phyloP scores from a whole-genome alignment of 2,888 invertebrate genomes.

The Galerucella nymphaeae region DNA sequence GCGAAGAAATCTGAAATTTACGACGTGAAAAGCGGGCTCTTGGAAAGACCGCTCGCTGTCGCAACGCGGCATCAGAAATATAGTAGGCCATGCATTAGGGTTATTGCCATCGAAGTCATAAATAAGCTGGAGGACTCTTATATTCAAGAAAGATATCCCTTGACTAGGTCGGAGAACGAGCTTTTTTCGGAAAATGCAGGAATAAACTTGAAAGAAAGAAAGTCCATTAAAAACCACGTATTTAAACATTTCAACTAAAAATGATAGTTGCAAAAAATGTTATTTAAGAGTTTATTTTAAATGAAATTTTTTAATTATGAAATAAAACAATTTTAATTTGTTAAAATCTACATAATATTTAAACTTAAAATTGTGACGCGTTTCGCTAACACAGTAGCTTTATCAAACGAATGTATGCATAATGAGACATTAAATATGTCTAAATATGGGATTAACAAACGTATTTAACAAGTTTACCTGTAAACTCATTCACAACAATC shows the following conservation, averaged over 20 bases:
- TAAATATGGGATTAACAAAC: no score
- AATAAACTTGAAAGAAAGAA: conserved; percentile 7
- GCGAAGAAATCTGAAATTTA: conserved; percentile 42
- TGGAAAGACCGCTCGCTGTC: conserved; percentile 35
- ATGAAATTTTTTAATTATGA: no score
- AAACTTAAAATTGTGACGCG: no score
- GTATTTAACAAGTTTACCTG: no score
- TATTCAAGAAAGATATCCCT: neutral
- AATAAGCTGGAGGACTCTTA: conserved; percentile 39
- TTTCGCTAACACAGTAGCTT: no score
- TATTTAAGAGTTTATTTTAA: no score
- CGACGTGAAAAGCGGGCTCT: conserved; percentile 35
- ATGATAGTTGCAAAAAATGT: neutral
- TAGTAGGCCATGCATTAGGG: conserved; percentile 44
- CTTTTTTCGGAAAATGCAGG: conserved; percentile 2
- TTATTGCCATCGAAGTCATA: conserved; percentile 43
- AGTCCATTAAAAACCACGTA: neutral
- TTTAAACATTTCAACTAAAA: neutral
- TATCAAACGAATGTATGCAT: no score
- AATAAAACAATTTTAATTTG: no score
- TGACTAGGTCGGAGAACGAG: conserved; percentile 6
- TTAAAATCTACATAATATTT: no score
- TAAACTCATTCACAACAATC: no score
- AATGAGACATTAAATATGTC: no score
- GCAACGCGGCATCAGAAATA: conserved; percentile 41